These are phyloP conservation scores for Acanthurus lineatus DNA, from an alignment of 2,797 vertebrate species.

Conservation along the genomic window DNA sequence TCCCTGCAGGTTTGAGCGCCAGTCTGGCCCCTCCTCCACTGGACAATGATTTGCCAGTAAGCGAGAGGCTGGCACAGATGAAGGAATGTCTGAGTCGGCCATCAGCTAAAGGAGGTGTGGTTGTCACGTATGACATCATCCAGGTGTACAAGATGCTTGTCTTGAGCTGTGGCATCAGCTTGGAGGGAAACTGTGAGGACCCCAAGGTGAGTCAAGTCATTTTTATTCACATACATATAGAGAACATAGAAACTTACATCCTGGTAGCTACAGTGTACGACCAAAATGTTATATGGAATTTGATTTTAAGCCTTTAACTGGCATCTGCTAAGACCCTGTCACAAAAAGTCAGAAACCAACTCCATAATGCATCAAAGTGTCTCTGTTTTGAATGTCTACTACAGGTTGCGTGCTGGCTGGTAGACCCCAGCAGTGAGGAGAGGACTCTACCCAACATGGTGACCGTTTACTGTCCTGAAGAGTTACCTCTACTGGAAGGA, in stretches of 20 bases:
- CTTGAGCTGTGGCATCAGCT: constrained; percentile 89
- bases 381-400: constrained; percentile 20
- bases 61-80: constrained; percentile 87
- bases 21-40: constrained; percentile 94
- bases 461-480: constrained; percentile 90
- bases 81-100: constrained; percentile 83
- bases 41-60: constrained; percentile 88
- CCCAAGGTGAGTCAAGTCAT: constrained; percentile 88
- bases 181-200: constrained; percentile 92
- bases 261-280: neutral
- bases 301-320: too few species aligned
- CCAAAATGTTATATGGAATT: neutral
- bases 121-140: constrained; percentile 91
- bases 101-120: constrained; percentile 58
- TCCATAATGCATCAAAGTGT: neutral
- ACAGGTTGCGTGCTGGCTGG: constrained; percentile 95
- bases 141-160: constrained; percentile 92
- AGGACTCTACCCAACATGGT: constrained; percentile 94
- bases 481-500: constrained; percentile 90
- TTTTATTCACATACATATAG: neutral
- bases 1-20: constrained; percentile 86
- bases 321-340: too few species aligned
- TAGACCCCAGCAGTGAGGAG: constrained; percentile 92
- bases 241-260: neutral
- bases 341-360: constrained; percentile 1